Evolutionary conservation across 35 echinoderm and acorn worm genomes (phyloP).

Genomic region (Patiria miniata): DNA sequence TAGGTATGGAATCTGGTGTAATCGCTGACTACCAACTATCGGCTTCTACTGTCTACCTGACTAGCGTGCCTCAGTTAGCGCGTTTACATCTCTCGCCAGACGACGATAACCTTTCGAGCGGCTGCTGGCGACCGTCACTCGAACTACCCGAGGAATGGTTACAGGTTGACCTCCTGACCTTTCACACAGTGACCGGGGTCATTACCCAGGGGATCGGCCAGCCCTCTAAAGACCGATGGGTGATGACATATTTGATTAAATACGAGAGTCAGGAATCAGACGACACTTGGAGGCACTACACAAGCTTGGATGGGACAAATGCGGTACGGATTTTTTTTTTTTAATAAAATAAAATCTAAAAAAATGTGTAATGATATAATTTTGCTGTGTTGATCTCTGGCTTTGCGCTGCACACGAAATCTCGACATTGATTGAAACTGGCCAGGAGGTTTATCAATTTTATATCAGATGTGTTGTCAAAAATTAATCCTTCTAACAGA

Average conservation of each 20-base stretch:
- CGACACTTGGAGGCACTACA: background rate
- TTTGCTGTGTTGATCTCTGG: no score
- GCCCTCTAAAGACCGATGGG: background rate
- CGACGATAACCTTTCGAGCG: no score
- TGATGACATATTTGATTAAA: background rate
- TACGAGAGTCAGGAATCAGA: background rate
- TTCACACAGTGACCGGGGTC: slow-evolving; percentile 31
- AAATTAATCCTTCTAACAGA: no score
- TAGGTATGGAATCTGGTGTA: slow-evolving; percentile 60
- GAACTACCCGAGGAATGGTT: slow-evolving; percentile 16
- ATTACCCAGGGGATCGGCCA: slow-evolving; percentile 11
- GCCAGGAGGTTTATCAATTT: no score
- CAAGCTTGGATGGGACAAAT: background rate
- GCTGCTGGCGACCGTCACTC: slow-evolving; percentile 16
- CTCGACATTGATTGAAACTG: no score
- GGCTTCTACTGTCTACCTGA: slow-evolving; percentile 20
- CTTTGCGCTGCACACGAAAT: no score
- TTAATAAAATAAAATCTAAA: no score
- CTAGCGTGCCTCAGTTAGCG: background rate
- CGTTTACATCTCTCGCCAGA: background rate
- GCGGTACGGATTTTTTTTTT: no score
- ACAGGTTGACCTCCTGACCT: slow-evolving; percentile 20
- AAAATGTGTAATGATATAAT: no score
- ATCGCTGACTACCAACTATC: slow-evolving; percentile 61
- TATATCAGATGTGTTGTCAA: no score